phyloP scores from a whole-genome alignment of 2,797 vertebrate genomes.

The Pseudopleuronectes americanus region DNA sequence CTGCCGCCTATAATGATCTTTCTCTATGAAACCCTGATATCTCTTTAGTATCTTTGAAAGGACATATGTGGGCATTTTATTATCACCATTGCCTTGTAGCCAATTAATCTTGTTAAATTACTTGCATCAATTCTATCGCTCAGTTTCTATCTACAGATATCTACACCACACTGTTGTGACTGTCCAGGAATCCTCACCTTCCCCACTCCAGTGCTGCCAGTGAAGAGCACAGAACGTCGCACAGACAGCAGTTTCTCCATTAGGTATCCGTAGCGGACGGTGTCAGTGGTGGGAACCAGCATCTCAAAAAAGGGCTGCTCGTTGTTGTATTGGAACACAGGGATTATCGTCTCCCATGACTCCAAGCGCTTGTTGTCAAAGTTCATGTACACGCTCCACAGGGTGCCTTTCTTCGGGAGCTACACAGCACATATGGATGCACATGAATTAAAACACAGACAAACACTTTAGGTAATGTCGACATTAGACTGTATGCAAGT shows the following conservation, averaged over 20 bases:
- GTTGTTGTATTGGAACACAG: constrained; percentile 83
- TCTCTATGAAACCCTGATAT: not conserved
- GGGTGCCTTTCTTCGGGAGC: constrained; percentile 83
- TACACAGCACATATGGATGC: constrained; percentile 49
- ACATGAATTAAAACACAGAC: not conserved
- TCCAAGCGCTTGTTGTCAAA: constrained; percentile 82
- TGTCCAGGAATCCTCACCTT: constrained; percentile 80
- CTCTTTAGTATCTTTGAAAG: not conserved
- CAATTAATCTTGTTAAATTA: not conserved
- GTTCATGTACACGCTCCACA: constrained; percentile 89
- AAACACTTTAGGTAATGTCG: not conserved
- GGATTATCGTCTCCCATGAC: constrained; percentile 87
- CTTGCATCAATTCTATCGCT: not conserved
- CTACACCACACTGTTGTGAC: not conserved
- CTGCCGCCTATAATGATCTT: not conserved
- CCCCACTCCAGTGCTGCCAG: constrained; percentile 90
- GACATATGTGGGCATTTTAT: not conserved
- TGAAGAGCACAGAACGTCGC: constrained; percentile 87
- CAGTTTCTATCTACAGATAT: not conserved
- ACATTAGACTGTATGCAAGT: not conserved
- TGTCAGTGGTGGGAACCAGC: constrained; percentile 91
- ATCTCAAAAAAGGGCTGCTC: constrained; percentile 90
- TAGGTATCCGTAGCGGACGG: constrained; percentile 89
- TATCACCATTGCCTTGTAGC: not conserved
- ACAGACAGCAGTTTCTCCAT: constrained; percentile 91